phyloP scores from a whole-genome alignment of 2,797 vertebrate genomes.

The Microctenopoma lineatum region DNA sequence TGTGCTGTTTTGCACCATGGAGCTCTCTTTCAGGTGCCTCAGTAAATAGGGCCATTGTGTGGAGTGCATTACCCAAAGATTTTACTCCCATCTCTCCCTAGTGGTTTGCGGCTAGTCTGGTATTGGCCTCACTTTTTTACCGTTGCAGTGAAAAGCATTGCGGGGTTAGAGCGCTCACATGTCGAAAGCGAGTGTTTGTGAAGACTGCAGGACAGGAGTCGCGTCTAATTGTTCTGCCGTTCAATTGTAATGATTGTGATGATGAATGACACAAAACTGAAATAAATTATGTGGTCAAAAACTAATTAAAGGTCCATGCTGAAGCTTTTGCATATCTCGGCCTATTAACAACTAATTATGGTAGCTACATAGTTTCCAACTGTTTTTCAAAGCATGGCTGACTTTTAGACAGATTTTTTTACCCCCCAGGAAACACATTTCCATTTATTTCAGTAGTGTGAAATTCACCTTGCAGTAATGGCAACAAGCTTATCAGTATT shows the following conservation, averaged over 20 bases:
- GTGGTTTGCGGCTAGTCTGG: slow-evolving; percentile 48
- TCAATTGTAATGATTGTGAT: slow-evolving; percentile 14
- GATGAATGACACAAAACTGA: slow-evolving; percentile 38
- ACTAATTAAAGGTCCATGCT: slow-evolving; percentile 49
- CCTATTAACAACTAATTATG: slow-evolving; percentile 46
- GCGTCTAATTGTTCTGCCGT: slow-evolving; percentile 7
- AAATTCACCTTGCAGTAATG: slow-evolving; percentile 25
- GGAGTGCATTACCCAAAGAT: slow-evolving; percentile 73
- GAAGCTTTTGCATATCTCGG: slow-evolving; percentile 50
- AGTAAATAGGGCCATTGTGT: slow-evolving; percentile 74
- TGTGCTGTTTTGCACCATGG: slow-evolving; percentile 59
- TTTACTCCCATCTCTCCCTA: slow-evolving; percentile 66
- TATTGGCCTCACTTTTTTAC: slow-evolving; percentile 52
- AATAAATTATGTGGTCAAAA: slow-evolving; percentile 42
- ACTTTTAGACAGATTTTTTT: slow-evolving; percentile 33
- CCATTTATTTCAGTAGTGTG: slow-evolving; percentile 24
- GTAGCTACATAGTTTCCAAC: slow-evolving; percentile 20
- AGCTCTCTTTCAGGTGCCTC: slow-evolving; percentile 70
- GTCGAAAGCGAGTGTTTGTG: slow-evolving; percentile 26
- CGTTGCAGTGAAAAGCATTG: slow-evolving; percentile 41
- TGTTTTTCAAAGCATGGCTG: slow-evolving; percentile 37
- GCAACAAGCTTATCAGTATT: neutral
- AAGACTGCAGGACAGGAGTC: slow-evolving; percentile 10
- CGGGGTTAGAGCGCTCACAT: slow-evolving; percentile 7
- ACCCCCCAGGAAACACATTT: slow-evolving; percentile 27